Evolutionary conservation across 2,113 vertebrate genomes (phyloP), one percentile per base, ranked within the genome.

Genomic region (Coptodon rendalli): DNA sequence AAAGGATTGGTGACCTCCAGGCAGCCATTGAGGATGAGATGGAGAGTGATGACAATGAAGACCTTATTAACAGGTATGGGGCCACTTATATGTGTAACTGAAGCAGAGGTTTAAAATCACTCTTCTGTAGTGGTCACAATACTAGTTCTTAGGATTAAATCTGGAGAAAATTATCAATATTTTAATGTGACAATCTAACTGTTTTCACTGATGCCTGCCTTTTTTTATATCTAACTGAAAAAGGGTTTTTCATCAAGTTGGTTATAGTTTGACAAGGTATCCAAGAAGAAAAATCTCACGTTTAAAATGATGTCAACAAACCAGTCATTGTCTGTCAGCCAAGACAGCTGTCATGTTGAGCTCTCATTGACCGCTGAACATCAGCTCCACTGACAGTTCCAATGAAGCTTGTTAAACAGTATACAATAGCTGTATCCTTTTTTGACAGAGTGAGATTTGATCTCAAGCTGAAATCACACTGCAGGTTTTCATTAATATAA

Each of bases 21-120:
- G 98, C 98, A 0, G 98, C 98, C 94, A 99, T 99, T 1, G 99
- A 99, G 94, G 99, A 99, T 1, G 99, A 99, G 94, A 99, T 99
- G 98, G 99, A 99, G 93, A 99, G 98, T 1, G 98, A 99, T 2
- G 98, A 98, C 93, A 99, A 99, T 0, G 99, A 99, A 92, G 98
- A 99, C 71, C 97, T 99, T 59, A 99, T 99, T 92, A 99, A 99
- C 96, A 99, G 98, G 99, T 99, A 95, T 31, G 27, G 0, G 7
- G 6, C 16, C 45, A 31, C 45, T 78, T 31, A 29, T 19, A 19
- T 31, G 2, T 50, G 24, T 78, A 45, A 29, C 4, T 29, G 9
- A 50, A 50, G 24, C 71, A 19, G 6, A 31, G 14, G 24, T 29
- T 29, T 17, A 48, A 50, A 48, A 48, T 48, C 43, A 29, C 43